Base-by-base conservation (phyloP, 2,888 invertebrate genomes). In the Bibio marci region DNA sequence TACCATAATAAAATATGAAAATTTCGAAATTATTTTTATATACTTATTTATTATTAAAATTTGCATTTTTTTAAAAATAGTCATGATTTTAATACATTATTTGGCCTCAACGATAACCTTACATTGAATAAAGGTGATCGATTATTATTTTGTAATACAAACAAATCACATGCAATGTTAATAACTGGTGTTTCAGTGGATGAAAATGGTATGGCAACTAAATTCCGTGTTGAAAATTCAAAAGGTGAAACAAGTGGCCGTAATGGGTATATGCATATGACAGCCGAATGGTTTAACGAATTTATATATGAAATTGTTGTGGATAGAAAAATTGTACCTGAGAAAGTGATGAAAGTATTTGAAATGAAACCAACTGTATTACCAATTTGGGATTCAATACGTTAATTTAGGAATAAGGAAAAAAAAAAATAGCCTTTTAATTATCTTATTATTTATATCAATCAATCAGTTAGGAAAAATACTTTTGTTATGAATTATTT, bases 331-430 rank as follows among this genome's bases (percentile, higher is more conserved):
- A 76, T 70, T 52, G 75, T 90, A 18, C 73, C 86, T 7, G 62
- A 66, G 2, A 74, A 80, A 31, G 77, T 88, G 8, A 52, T 88
- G 48, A 71, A 73, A 42, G 80, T 87, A 13, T 81, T 81, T 54
- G 67, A 78, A 36, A 76, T 80, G 56, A 70, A 76, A 42, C 80
- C 88, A 0, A 71, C 74, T 43, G 71, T 81, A 28, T 64, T 91
- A 51, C 90, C 90, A 3, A 87, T 90, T 1, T 91, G 90, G 90
- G 90, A 91, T 62, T 90, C 90, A 2, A 88, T 91, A 86, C 90
- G 90, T n/a, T n/a, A n/a, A n/a, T n/a, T n/a, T n/a, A n/a, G n/a
- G n/a, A n/a, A n/a, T n/a, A n/a, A n/a, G n/a, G n/a, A n/a, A n/a
- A n/a, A n/a, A n/a, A n/a, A n/a, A n/a, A n/a, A n/a, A n/a, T n/a